Conservation (phyloP, 2,888 invertebrate species). For the Molorchus minor region DNA sequence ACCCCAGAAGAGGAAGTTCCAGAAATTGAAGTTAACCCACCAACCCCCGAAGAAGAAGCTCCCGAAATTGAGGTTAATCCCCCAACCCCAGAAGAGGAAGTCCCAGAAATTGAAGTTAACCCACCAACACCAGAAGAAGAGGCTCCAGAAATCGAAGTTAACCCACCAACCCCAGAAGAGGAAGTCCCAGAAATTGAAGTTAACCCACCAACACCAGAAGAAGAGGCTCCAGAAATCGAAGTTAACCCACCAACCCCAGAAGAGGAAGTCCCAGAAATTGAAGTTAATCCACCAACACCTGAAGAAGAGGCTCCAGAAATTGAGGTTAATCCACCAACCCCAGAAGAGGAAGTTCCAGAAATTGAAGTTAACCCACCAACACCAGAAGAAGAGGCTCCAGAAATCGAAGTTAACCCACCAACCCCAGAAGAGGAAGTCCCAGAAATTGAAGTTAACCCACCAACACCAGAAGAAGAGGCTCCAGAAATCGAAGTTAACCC, state of each 20-base stretch:
- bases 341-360: background rate
- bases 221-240: background rate
- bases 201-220: slow-evolving; percentile 1
- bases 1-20: slow-evolving; percentile 18
- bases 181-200: background rate
- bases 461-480: background rate
- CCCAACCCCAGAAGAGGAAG: slow-evolving; percentile 8
- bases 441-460: background rate
- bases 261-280: background rate
- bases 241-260: slow-evolving; percentile 6
- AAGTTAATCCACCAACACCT: slow-evolving; percentile 2
- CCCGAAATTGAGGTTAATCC: slow-evolving; percentile 20
- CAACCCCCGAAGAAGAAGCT: slow-evolving; percentile 13
- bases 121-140: slow-evolving; percentile 9
- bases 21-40: no score
- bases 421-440: background rate
- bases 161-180: slow-evolving; percentile 16
- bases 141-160: background rate
- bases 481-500: background rate
- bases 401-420: background rate
- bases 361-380: slow-evolving; percentile 7
- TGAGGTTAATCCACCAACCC: slow-evolving; percentile 5
- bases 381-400: slow-evolving; percentile 4
- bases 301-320: slow-evolving; percentile 3
- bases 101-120: slow-evolving; percentile 9